These are phyloP conservation scores for Herminia tarsipennalis DNA, from an alignment of 2,888 invertebrate genomes.

Conservation along the genomic window DNA sequence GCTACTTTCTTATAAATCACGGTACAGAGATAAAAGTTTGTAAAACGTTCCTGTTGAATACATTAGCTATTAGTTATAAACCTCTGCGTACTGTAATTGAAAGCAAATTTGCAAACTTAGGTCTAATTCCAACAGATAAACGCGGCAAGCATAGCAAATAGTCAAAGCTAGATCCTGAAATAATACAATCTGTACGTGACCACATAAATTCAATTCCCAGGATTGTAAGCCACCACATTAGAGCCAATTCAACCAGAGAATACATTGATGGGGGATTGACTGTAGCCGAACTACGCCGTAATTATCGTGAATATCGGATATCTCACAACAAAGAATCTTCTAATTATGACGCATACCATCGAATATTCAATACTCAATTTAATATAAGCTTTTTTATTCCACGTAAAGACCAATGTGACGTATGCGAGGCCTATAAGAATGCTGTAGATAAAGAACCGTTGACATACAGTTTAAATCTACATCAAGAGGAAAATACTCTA, in stretches of 20 bases:
- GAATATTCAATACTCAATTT: conserved; percentile 24
- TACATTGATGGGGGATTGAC: conserved; percentile 39
- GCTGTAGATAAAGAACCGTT: conserved; percentile 31
- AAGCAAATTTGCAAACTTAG: conserved; percentile 17
- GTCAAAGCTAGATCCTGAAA: conserved; percentile 24
- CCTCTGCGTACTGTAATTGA: conserved; percentile 33
- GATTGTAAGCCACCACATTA: conserved; percentile 37
- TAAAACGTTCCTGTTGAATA: conserved; percentile 34
- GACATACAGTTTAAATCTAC: conserved; percentile 16
- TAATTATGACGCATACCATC: conserved; percentile 37
- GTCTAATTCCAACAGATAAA: conserved; percentile 28
- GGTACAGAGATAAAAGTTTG: conserved; percentile 30
- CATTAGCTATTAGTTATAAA: conserved; percentile 32
- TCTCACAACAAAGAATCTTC: conserved; percentile 17
- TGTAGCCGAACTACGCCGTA: conserved; percentile 36
- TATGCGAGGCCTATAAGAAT: conserved; percentile 35
- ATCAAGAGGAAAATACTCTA: conserved; percentile 30
- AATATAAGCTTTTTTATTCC: conserved; percentile 33
- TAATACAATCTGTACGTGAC: conserved; percentile 30
- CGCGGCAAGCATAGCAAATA: conserved; percentile 30
- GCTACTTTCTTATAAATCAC: conserved; percentile 28
- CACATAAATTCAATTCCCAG: conserved; percentile 39
- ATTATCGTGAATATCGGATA: conserved; percentile 20
- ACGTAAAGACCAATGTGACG: conserved; percentile 37
- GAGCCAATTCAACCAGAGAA: conserved; percentile 31